These are phyloP conservation scores for Drosophila austrosaltans DNA, from an alignment of 2,888 invertebrate species.

Conservation along the genomic window DNA sequence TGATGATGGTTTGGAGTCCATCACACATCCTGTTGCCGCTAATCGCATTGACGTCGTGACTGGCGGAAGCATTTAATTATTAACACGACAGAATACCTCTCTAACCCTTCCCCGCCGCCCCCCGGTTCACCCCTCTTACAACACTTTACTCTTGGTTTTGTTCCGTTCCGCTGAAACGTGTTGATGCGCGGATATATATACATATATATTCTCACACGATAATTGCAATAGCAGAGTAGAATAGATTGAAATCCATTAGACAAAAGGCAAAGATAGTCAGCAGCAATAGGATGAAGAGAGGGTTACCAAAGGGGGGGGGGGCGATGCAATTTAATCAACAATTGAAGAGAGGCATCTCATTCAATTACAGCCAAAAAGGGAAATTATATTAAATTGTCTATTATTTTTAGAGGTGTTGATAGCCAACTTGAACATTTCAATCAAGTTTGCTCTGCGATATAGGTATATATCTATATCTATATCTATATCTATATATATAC, in stretches of 20 bases:
- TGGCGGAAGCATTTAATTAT: constrained; percentile 64
- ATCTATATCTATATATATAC: background rate
- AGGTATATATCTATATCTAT: background rate
- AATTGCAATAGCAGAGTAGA: constrained; percentile 42
- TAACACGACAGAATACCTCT: constrained; percentile 44
- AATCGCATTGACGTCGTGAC: constrained; percentile 49
- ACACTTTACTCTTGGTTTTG: no score
- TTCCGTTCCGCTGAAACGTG: constrained; percentile 33
- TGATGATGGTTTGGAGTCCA: constrained; percentile 15
- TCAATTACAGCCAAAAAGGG: constrained; percentile 8
- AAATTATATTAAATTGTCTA: constrained; percentile 12
- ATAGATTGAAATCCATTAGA: constrained; percentile 1
- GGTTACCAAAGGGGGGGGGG: background rate
- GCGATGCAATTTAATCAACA: constrained; percentile 2
- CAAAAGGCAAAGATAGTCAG: constrained; percentile 3
- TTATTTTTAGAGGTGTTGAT: constrained; percentile 14
- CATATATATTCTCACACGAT: constrained; percentile 51
- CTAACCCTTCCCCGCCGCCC: background rate
- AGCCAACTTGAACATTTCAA: constrained; percentile 16
- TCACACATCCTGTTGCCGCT: constrained; percentile 46
- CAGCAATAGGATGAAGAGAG: background rate
- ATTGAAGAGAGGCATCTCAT: background rate
- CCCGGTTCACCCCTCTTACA: background rate
- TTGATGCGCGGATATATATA: constrained; percentile 49
- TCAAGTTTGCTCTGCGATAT: background rate